Evolutionary conservation across 2,888 invertebrate genomes (phyloP), one percentile per base, ranked within the genome.

Genomic region (Rhagium mordax): DNA sequence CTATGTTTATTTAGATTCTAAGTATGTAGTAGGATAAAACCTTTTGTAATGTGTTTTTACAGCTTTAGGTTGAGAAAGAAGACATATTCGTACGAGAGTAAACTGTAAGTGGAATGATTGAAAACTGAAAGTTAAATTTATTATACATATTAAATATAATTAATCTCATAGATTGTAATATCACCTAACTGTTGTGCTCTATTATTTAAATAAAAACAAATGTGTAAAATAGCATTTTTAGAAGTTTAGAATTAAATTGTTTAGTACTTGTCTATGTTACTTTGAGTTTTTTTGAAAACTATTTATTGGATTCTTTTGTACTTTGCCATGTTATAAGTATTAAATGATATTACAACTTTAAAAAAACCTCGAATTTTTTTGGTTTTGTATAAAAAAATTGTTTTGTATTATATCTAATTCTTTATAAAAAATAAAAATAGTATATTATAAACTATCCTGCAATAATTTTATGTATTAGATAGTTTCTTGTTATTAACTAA

Each of bases 101-200:
- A 75, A 77, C 74, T 74, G 72, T 79, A 79, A 81, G 77, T 78
- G 79, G 79, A 74, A 76, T 75, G 80, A 81, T 78, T 75, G 78
- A 76, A 83, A 81, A 80, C 81, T 81, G 79, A 81, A 83, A 78
- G 76, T 72, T 65, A 73, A 74, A 76, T 76, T 79, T 79, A 81
- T 78, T 79, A 82, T 81, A 83, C 78, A 82, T 80, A 83, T 79
- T 81, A 83, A 33, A 81, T 81, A 85, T 79, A 79, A 84, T 84
- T 84, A 84, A 85, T 83, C 83, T 82, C 81, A 83, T 86, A 86
- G 86, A 83, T 84, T 85, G 83, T 87, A 85, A 83, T 81, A 81
- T 85, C 85, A 83, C 84, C 81, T 86, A 84, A 85, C 82, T 86
- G 86, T 87, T 86, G 86, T 86, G 85, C 85, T 85, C 83, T 83